Evolutionary conservation across 1,140 invertebrate species (phyloP).

Genomic region (Meteorus sp.): DNA sequence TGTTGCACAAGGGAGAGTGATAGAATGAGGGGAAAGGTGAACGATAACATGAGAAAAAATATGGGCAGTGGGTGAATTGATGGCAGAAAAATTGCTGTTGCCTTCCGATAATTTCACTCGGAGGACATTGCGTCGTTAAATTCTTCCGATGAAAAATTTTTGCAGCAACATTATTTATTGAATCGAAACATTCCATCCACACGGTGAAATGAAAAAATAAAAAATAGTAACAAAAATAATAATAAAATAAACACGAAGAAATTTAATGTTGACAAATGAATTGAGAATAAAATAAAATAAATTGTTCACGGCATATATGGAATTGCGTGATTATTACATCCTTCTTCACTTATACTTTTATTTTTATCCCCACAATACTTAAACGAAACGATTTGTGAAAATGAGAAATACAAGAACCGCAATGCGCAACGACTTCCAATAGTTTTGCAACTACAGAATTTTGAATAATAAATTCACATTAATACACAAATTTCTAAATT

Average conservation of each 20-base stretch:
- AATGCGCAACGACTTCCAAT: slow-evolving; percentile 34
- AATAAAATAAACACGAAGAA: too few relatives aligned
- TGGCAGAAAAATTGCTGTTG: slow-evolving; percentile 6
- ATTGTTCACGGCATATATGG: not conserved
- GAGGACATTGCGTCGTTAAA: not conserved
- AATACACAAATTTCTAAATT: too few relatives aligned
- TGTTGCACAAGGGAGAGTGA: not conserved
- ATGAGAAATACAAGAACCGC: slow-evolving; percentile 29
- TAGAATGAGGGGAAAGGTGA: not conserved
- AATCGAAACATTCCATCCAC: not conserved
- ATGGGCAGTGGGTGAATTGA: not conserved
- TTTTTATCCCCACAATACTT: not conserved
- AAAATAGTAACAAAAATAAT: too few relatives aligned
- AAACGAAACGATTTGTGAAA: slow-evolving; percentile 8
- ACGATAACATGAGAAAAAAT: not conserved
- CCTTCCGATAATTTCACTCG: not conserved
- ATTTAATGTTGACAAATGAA: too few relatives aligned
- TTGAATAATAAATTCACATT: too few relatives aligned
- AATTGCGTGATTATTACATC: too few relatives aligned
- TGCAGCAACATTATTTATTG: not conserved
- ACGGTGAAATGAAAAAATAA: not conserved
- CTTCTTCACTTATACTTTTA: not conserved
- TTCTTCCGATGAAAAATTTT: not conserved
- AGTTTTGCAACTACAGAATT: too few relatives aligned
- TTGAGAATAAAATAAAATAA: too few relatives aligned